phyloP scores from a whole-genome alignment of 2,888 invertebrate genomes.

The Cyclophora punctaria region DNA sequence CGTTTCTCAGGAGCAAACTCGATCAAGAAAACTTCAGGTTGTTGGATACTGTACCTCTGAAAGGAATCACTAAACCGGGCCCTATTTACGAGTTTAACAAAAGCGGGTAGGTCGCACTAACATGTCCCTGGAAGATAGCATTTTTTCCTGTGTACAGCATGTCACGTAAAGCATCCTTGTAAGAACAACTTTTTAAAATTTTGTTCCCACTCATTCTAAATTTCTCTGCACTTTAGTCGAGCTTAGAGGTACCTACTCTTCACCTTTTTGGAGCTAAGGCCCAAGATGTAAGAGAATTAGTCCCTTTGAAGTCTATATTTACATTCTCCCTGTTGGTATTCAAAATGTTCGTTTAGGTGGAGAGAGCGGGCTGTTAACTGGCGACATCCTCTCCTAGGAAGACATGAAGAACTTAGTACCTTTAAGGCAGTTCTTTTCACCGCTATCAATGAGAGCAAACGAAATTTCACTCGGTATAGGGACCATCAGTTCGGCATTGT shows the following conservation, averaged over 20 bases:
- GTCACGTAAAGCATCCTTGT: no score
- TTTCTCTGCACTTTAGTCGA: no score
- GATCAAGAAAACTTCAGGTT: conserved; percentile 75
- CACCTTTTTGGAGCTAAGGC: no score
- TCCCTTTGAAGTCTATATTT: no score
- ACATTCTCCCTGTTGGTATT: no score
- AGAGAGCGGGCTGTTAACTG: conserved; percentile 21
- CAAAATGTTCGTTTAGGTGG: conserved; percentile 22
- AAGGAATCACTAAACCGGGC: conserved; percentile 77
- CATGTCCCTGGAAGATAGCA: no score
- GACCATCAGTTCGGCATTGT: conserved; percentile 41
- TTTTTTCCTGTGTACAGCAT: no score
- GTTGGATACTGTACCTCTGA: conserved; percentile 71
- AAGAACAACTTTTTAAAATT: no score
- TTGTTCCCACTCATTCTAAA: no score
- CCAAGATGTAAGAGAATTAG: no score
- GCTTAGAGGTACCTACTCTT: no score
- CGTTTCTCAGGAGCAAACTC: conserved; percentile 78
- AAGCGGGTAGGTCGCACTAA: conserved; percentile 23
- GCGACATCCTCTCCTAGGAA: conserved; percentile 67
- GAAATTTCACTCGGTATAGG: conserved; percentile 35
- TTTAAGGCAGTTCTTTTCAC: conserved; percentile 33
- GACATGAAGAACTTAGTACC: conserved; percentile 52
- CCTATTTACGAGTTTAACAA: conserved; percentile 77
- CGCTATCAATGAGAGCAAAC: conserved; percentile 32